phyloP scores from a whole-genome alignment of 2,888 invertebrate species.

The Tetranychus truncatus region DNA sequence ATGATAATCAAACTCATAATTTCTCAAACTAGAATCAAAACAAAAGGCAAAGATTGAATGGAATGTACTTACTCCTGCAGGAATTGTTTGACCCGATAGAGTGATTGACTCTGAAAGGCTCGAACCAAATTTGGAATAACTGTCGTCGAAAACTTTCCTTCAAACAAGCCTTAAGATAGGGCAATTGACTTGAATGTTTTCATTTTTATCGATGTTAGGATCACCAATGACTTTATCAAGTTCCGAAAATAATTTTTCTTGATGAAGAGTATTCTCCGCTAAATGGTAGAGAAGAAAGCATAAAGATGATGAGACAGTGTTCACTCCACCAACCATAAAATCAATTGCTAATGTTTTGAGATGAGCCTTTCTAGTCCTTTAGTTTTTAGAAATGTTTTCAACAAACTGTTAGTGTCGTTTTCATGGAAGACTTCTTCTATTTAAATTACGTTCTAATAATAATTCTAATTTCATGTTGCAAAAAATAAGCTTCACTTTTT shows the following conservation, averaged over 20 bases:
- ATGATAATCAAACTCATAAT: neutral
- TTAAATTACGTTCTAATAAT: too few relatives aligned
- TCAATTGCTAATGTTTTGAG: conserved; percentile 28
- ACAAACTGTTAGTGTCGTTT: conserved; percentile 24
- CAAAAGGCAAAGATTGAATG: neutral
- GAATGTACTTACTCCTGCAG: conserved; percentile 26
- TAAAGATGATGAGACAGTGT: conserved; percentile 31
- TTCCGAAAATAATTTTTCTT: conserved; percentile 59
- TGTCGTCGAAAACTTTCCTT: conserved; percentile 39
- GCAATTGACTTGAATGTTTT: conserved; percentile 33
- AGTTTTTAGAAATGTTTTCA: conserved; percentile 24
- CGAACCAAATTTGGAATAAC: conserved; percentile 26
- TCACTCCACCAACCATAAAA: conserved; percentile 29
- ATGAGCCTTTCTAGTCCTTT: conserved; percentile 24
- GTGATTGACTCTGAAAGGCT: conserved; percentile 29
- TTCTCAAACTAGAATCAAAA: neutral
- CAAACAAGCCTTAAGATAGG: conserved; percentile 44
- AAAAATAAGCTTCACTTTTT: too few relatives aligned
- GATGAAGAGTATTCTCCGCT: conserved; percentile 48
- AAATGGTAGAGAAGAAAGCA: conserved; percentile 44
- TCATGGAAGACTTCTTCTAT: too few relatives aligned
- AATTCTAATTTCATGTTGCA: too few relatives aligned
- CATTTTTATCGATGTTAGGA: conserved; percentile 30
- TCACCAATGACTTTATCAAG: conserved; percentile 32
- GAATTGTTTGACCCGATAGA: conserved; percentile 42